phyloP scores from a whole-genome alignment of 2,888 invertebrate genomes.

The Drosophila eohydei region DNA sequence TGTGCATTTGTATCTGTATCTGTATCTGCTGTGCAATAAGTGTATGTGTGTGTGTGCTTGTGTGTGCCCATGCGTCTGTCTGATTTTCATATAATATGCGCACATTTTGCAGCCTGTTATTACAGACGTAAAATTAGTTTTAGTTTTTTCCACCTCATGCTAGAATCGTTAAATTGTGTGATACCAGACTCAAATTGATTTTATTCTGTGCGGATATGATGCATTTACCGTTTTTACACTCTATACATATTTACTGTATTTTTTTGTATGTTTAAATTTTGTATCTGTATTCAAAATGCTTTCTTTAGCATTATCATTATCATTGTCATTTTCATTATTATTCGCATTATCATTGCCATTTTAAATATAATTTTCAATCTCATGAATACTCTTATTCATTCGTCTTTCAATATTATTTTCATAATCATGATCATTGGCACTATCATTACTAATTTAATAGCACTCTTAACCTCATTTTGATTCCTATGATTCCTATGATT shows the following conservation, averaged over 20 bases:
- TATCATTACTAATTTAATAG: too few relatives aligned
- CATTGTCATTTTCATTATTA: not conserved
- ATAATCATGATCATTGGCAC: not conserved
- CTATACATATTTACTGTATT: not conserved
- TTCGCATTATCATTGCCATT: not conserved
- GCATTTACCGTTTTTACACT: not conserved
- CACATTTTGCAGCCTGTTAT: slow-evolving; percentile 55
- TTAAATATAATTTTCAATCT: not conserved
- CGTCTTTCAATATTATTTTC: not conserved
- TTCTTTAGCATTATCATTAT: not conserved
- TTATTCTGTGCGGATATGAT: slow-evolving; percentile 47
- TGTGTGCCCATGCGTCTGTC: not conserved
- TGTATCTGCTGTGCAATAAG: slow-evolving; percentile 25
- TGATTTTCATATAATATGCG: slow-evolving; percentile 61
- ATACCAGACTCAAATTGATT: slow-evolving; percentile 56
- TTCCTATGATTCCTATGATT: too few relatives aligned
- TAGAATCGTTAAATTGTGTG: slow-evolving; percentile 51
- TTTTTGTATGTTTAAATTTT: not conserved
- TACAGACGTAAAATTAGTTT: slow-evolving; percentile 63
- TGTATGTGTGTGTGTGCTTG: not conserved
- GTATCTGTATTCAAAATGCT: not conserved
- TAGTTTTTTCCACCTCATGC: slow-evolving; percentile 46
- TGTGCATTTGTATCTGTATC: slow-evolving; percentile 24
- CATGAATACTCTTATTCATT: not conserved
- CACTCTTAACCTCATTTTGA: not conserved